These are phyloP conservation scores for Huso huso DNA, from an alignment of 2,797 vertebrate genomes.

Conservation along the genomic window DNA sequence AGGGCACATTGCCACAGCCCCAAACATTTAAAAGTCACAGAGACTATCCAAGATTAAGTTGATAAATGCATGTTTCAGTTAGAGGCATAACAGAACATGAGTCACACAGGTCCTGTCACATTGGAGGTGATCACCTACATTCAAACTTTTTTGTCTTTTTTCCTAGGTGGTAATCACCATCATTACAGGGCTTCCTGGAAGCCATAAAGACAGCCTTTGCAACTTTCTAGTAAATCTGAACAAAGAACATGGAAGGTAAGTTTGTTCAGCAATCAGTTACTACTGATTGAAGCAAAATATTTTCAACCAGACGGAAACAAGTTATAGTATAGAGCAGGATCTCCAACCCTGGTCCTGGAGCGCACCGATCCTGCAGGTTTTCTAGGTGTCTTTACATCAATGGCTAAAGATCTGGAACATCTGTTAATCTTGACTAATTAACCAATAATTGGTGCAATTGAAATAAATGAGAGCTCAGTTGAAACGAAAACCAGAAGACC, in stretches of 20 bases:
- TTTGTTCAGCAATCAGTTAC: background rate
- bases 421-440: no score
- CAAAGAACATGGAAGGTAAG: constrained; percentile 73
- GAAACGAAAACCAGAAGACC: no score
- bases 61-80: background rate
- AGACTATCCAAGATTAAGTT: background rate
- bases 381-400: no score
- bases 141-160: constrained; percentile 15
- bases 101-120: background rate
- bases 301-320: no score
- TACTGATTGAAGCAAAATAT: no score
- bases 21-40: background rate
- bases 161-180: constrained; percentile 75
- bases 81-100: background rate
- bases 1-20: background rate
- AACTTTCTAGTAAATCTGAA: constrained; percentile 74
- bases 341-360: no score
- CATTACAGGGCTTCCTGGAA: constrained; percentile 81
- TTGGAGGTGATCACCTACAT: background rate
- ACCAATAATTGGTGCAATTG: no score
- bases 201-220: constrained; percentile 72
- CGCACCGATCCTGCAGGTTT: no score
- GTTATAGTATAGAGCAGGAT: no score
- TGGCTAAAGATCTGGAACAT: no score
- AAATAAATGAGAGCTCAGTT: no score